Percentiles rank a stretch among this genome's conserved stretches.
Conservation (phyloP, 2,797 vertebrate species). For the Gadopsis marmoratus region DNA sequence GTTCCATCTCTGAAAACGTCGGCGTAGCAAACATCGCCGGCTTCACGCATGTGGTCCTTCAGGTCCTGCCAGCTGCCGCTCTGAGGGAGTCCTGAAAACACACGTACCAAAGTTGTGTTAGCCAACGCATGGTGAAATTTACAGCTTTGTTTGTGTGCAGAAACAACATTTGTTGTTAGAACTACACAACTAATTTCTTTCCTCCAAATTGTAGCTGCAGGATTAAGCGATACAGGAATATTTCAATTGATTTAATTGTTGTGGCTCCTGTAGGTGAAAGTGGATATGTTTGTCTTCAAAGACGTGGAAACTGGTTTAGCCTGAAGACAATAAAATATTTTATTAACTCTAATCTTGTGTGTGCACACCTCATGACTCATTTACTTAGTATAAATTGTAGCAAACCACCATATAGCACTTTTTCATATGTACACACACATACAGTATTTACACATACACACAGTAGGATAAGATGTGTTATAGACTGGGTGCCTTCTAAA, state of each 20-base stretch:
- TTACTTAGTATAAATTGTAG: not conserved
- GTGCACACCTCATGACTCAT: not conserved
- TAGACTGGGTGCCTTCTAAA: not conserved
- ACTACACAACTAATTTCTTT: not conserved
- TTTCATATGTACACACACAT: too few relatives aligned
- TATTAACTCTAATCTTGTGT: not conserved
- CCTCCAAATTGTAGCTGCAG: not conserved
- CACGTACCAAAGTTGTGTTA: not conserved
- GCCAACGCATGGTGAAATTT: accelerated
- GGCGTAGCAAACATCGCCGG: constrained; percentile 91
- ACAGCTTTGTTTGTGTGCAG: not conserved
- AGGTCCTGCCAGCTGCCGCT: constrained; percentile 95
- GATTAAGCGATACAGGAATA: not conserved
- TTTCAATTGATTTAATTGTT: not conserved
- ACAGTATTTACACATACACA: too few relatives aligned
- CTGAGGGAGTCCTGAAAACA: constrained; percentile 86
- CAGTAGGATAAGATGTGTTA: not conserved
- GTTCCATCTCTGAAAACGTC: constrained; percentile 91
- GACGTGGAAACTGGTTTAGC: not conserved
- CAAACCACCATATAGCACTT: not conserved
- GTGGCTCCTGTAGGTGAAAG: not conserved
- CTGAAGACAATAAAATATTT: not conserved
- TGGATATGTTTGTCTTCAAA: not conserved
- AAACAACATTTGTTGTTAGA: not conserved
- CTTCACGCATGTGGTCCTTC: constrained; percentile 92